These are phyloP conservation scores for Pseudomyrmex cubaensis DNA, from an alignment of 1,140 invertebrate genomes.

Conservation along the genomic window DNA sequence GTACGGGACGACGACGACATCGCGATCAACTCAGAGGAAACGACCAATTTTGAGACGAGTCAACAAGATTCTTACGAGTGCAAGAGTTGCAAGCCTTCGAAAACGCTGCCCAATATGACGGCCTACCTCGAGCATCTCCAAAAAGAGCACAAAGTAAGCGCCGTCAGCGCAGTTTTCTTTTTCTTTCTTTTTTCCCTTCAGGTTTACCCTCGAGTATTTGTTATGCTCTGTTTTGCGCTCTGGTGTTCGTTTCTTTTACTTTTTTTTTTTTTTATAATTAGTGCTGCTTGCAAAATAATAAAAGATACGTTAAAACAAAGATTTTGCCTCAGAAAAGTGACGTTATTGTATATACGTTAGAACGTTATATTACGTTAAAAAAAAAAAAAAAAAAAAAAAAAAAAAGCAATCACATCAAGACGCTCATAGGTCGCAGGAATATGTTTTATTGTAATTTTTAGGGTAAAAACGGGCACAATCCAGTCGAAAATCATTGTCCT, in stretches of 20 bases:
- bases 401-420: slow-evolving; percentile 17
- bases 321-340: slow-evolving; percentile 17
- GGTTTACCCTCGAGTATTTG: neutral
- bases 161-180: slow-evolving; percentile 54
- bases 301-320: neutral
- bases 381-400: too few relatives aligned
- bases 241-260: slow-evolving; percentile 11
- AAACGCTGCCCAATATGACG: slow-evolving; percentile 85
- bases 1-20: slow-evolving; percentile 22
- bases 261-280: neutral
- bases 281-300: slow-evolving; percentile 13
- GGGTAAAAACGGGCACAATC: slow-evolving; percentile 42
- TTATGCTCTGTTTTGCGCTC: slow-evolving; percentile 21
- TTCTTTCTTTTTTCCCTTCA: too few relatives aligned
- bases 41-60: slow-evolving; percentile 64
- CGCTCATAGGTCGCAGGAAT: slow-evolving; percentile 44
- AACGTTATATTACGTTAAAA: neutral
- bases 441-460: slow-evolving; percentile 62
- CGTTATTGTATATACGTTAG: neutral
- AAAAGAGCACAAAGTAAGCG: slow-evolving; percentile 86
- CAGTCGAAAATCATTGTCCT: slow-evolving; percentile 64
- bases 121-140: slow-evolving; percentile 87
- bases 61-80: slow-evolving; percentile 77
- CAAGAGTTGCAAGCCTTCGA: slow-evolving; percentile 74
- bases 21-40: slow-evolving; percentile 33